phyloP scores from a whole-genome alignment of 2,888 invertebrate genomes.

The Nudaria mundana region DNA sequence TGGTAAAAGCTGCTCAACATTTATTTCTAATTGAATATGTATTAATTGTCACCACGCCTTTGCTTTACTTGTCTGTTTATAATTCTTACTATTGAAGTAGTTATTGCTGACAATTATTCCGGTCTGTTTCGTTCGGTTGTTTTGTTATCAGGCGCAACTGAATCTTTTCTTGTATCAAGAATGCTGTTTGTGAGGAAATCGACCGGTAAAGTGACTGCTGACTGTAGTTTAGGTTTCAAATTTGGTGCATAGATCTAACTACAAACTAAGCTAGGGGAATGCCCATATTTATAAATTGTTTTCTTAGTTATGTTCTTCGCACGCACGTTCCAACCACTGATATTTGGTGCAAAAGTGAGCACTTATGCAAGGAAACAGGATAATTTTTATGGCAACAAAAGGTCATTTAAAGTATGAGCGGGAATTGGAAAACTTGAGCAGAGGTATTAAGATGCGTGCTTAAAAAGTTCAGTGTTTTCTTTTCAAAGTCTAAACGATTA shows the following conservation, averaged over 20 bases:
- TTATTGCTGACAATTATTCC: constrained; percentile 6
- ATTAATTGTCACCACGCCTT: constrained; percentile 27
- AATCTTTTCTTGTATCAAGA: constrained; percentile 29
- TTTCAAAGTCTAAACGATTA: too few relatives aligned
- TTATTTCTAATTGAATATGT: constrained; percentile 50
- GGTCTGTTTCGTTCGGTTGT: constrained; percentile 8
- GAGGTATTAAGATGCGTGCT: too few relatives aligned
- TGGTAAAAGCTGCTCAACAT: constrained; percentile 30
- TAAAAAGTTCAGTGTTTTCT: too few relatives aligned
- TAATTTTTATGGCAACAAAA: too few relatives aligned
- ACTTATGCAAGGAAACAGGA: too few relatives aligned
- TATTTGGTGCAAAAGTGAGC: too few relatives aligned
- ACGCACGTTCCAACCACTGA: too few relatives aligned
- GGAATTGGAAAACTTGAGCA: too few relatives aligned
- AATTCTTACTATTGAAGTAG: not conserved
- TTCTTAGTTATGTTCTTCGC: too few relatives aligned
- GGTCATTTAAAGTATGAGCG: too few relatives aligned
- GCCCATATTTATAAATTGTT: constrained; percentile 20
- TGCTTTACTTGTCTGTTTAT: constrained; percentile 14
- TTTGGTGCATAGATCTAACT: constrained; percentile 11
- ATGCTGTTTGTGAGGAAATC: constrained; percentile 25
- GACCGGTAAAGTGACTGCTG: constrained; percentile 18
- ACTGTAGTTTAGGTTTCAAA: constrained; percentile 27
- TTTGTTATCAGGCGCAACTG: constrained; percentile 17
- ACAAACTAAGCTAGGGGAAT: constrained; percentile 17